These are phyloP conservation scores for Achroia grisella DNA, from an alignment of 1,140 invertebrate species.

Conservation along the genomic window DNA sequence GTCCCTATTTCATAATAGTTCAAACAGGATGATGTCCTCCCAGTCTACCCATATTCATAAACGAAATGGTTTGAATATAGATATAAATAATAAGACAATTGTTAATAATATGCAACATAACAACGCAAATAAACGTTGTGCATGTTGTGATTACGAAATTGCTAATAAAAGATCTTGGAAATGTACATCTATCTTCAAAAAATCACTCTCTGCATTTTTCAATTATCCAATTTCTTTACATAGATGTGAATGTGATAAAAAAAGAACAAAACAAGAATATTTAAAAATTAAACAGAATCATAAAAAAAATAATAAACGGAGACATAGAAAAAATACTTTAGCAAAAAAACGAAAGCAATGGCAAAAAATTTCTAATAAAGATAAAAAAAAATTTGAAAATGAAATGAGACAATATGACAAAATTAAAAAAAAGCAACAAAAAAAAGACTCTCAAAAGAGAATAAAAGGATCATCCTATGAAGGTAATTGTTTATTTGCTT, in stretches of 20 bases:
- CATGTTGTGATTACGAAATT: neutral
- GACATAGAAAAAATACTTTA: slow-evolving; percentile 6
- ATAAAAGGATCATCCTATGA: too few relatives aligned
- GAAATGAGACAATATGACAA: slow-evolving; percentile 10
- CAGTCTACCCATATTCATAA: neutral
- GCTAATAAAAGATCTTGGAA: too few relatives aligned
- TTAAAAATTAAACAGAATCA: slow-evolving; percentile 4
- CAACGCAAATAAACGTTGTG: neutral
- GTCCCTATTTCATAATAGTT: neutral
- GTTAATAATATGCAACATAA: neutral
- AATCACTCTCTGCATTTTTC: too few relatives aligned
- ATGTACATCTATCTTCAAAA: too few relatives aligned
- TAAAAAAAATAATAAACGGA: slow-evolving; percentile 7
- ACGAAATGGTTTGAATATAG: neutral
- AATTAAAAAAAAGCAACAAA: slow-evolving; percentile 7
- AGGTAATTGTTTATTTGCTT: slow-evolving; percentile 9
- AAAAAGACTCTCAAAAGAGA: slow-evolving; percentile 12
- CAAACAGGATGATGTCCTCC: neutral
- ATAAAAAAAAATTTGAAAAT: slow-evolving; percentile 5
- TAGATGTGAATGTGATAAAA: slow-evolving; percentile 2
- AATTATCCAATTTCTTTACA: too few relatives aligned
- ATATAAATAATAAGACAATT: too few relatives aligned
- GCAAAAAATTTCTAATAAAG: slow-evolving; percentile 5
- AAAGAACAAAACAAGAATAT: neutral
- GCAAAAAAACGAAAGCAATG: slow-evolving; percentile 3